A percentile compares a stretch with the other conserved stretches of the same genome.
These are phyloP conservation scores for Paragorgia papillata DNA, from an alignment of 92 coral and sea anemone genomes.

Conservation along the genomic window DNA sequence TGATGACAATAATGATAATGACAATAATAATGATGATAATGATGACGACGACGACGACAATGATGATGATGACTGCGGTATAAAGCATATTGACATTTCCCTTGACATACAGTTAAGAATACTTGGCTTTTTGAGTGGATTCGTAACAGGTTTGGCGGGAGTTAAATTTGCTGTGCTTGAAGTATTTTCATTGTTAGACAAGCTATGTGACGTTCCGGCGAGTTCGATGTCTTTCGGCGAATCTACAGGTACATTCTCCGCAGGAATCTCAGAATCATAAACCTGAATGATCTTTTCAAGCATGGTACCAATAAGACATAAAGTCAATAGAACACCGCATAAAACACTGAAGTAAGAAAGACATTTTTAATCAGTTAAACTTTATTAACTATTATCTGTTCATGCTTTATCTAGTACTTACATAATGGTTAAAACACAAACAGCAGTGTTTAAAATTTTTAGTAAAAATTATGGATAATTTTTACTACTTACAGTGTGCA, in stretches of 20 bases:
- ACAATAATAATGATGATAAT: neutral
- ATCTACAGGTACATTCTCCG: neutral
- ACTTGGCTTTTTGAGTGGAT: neutral
- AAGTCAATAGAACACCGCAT: constrained; percentile 44
- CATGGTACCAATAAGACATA: constrained; percentile 55
- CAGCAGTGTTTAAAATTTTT: too few relatives aligned
- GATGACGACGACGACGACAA: neutral
- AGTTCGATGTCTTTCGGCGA: neutral
- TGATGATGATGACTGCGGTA: neutral
- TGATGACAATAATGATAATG: too few relatives aligned
- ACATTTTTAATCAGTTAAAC: too few relatives aligned
- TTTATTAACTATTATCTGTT: too few relatives aligned
- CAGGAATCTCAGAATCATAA: neutral
- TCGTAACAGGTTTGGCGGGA: neutral
- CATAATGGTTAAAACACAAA: too few relatives aligned
- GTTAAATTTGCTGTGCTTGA: neutral
- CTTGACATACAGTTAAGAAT: neutral
- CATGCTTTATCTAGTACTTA: too few relatives aligned
- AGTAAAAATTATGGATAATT: too few relatives aligned
- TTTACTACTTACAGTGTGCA: too few relatives aligned
- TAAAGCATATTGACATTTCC: too few relatives aligned
- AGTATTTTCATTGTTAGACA: neutral
- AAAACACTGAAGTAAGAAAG: constrained; percentile 46
- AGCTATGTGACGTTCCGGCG: neutral
- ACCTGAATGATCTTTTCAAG: constrained; percentile 22